Evolutionary conservation across 2,113 vertebrate species (phyloP), one percentile per base, ranked within the genome.

Genomic region (Nipponia nippon): DNA sequence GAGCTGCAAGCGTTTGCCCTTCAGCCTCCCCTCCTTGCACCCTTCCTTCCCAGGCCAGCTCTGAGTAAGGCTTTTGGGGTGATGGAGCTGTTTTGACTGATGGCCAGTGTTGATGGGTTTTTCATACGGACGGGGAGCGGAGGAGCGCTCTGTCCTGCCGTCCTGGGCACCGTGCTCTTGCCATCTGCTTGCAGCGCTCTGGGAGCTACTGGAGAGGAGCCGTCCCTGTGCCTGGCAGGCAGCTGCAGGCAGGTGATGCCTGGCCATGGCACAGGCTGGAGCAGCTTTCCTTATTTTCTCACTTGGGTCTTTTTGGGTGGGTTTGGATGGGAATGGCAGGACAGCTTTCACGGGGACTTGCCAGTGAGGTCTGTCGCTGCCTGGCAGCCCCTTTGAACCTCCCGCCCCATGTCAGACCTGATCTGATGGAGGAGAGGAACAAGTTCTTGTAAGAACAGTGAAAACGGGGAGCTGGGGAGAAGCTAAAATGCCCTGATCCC

Each of bases 381-480:
- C 49, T 94, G 71, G 18, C 83, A 94, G 87, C 62, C 53, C 46
- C 72, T 90, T 95, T 89, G 84, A 95, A 94, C 85, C 55, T 90
- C 59, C 69, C 4, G 32, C 21, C 44, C 32, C 5, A 1, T 18
- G 5, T 89, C 84, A 93, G 32, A 89, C 47, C 78, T 0, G 1
- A 84, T 92, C 72, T 66, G 92, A 87, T 4, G 22, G 82, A 91
- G 92, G 52, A 93, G 94, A 95, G 87, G 82, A 96, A 82, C 42
- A 1, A 84, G 78, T 90, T 96, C 78, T 87, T 90, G 25, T 55
- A 44, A 91, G 73, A 91, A 36, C 38, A 83, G 59, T 66, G 76
- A 82, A 93, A 95, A 82, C 1, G 1, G 13, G 81, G 59, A 87
- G 46, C 63, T 75, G 72, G 46, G 29, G 85, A 94, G 75, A 79